Percentiles rank a stretch among this genome's conserved stretches.
These are phyloP conservation scores for Pseudopodoces humilis DNA, from an alignment of 2,113 vertebrate species.

Conservation along the genomic window DNA sequence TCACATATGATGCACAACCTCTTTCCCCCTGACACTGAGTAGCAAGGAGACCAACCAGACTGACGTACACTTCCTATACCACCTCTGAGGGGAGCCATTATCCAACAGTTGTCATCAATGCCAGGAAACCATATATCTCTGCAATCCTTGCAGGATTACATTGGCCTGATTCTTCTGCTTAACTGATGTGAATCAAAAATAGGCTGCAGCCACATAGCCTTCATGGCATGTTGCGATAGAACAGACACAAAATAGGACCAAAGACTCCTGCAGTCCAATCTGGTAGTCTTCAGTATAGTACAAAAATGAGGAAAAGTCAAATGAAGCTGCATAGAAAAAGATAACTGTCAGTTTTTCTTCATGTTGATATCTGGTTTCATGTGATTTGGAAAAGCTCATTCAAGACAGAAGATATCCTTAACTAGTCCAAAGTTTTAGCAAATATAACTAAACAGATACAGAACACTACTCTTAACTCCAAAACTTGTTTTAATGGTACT, in stretches of 20 bases:
- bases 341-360: neutral
- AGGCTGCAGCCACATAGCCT: neutral
- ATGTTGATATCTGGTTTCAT: neutral
- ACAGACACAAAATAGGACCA: neutral
- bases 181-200: neutral
- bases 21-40: neutral
- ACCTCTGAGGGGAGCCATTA: slow-evolving; percentile 68
- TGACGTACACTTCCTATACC: neutral
- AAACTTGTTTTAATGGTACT: neutral
- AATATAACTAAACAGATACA: neutral
- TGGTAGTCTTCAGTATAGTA: neutral
- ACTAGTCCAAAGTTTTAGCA: neutral
- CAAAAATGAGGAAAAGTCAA: neutral
- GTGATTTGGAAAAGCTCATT: neutral
- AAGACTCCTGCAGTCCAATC: neutral
- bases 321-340: neutral
- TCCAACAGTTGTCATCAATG: slow-evolving; percentile 27
- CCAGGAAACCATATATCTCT: neutral
- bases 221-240: neutral
- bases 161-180: neutral
- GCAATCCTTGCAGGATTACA: neutral
- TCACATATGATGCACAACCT: neutral
- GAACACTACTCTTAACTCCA: neutral
- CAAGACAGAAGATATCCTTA: neutral
- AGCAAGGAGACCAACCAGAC: neutral